Conservation (phyloP, 2,113 vertebrate genomes). For the Mesocricetus auratus region DNA sequence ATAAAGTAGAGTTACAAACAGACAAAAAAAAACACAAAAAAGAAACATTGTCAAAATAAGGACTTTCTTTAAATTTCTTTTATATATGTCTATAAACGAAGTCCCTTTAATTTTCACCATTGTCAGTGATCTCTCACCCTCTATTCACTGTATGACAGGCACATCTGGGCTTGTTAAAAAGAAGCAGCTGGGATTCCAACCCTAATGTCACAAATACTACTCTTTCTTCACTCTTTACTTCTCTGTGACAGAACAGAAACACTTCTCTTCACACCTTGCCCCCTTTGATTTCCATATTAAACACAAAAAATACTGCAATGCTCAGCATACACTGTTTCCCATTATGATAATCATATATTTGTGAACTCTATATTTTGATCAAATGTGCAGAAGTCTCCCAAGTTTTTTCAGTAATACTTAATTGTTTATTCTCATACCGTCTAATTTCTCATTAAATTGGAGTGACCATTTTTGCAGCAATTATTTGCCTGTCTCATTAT, state of each 20-base stretch:
- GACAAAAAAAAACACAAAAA: neutral
- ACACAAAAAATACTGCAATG: neutral
- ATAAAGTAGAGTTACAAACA: neutral
- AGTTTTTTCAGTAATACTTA: neutral
- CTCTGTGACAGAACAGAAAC: neutral
- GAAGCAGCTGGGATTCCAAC: neutral
- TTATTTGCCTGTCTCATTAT: neutral
- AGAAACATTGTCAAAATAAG: neutral
- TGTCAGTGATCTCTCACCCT: neutral
- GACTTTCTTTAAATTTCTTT: neutral
- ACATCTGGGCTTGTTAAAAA: neutral
- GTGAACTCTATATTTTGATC: neutral
- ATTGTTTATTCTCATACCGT: neutral
- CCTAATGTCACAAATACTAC: too few species aligned
- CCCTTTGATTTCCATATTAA: neutral
- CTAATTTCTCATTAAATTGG: too few species aligned
- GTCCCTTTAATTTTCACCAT: neutral
- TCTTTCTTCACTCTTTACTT: neutral
- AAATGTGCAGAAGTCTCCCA: neutral
- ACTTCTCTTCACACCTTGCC: neutral
- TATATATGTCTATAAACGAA: neutral
- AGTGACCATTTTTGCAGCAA: neutral
- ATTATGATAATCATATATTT: too few species aligned
- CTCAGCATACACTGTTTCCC: neutral
- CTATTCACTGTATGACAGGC: neutral